phyloP scores from a whole-genome alignment of 2,888 invertebrate species.

The Seira musarum region DNA sequence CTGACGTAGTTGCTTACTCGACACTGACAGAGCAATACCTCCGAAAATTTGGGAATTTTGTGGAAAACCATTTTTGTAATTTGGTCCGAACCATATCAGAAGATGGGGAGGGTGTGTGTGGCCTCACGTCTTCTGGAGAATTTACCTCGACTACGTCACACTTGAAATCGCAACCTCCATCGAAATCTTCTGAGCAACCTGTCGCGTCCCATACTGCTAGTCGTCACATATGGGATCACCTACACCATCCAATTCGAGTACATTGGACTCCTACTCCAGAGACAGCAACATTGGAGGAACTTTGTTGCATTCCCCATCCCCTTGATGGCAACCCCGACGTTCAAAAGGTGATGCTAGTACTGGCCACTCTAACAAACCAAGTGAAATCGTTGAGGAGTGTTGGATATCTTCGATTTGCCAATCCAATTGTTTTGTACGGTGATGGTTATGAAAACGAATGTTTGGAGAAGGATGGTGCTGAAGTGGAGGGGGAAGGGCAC shows the following conservation, averaged over 20 bases:
- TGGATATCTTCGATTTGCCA: slow-evolving; percentile 55
- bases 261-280: slow-evolving; percentile 63
- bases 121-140: slow-evolving; percentile 34
- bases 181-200: slow-evolving; percentile 11
- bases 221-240: slow-evolving; percentile 61
- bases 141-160: background rate
- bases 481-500: slow-evolving; percentile 73
- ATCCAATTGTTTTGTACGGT: slow-evolving; percentile 65
- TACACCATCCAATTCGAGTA: slow-evolving; percentile 59
- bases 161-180: background rate
- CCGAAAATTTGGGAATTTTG: slow-evolving; percentile 62
- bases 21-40: slow-evolving; percentile 66
- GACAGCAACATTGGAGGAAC: slow-evolving; percentile 58
- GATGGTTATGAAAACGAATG: slow-evolving; percentile 57
- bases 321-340: slow-evolving; percentile 62
- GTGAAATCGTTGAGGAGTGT: slow-evolving; percentile 51
- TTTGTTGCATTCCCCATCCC: slow-evolving; percentile 58
- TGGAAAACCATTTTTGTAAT: slow-evolving; percentile 60
- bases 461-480: slow-evolving; percentile 11
- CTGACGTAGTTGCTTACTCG: slow-evolving; percentile 63
- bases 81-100: slow-evolving; percentile 42
- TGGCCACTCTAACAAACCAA: slow-evolving; percentile 63
- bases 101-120: background rate
- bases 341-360: slow-evolving; percentile 67
- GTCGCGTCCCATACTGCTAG: slow-evolving; percentile 54